Evolutionary conservation across 2,113 vertebrate genomes (phyloP).

Genomic region (Tetraodon nigroviridis): DNA sequence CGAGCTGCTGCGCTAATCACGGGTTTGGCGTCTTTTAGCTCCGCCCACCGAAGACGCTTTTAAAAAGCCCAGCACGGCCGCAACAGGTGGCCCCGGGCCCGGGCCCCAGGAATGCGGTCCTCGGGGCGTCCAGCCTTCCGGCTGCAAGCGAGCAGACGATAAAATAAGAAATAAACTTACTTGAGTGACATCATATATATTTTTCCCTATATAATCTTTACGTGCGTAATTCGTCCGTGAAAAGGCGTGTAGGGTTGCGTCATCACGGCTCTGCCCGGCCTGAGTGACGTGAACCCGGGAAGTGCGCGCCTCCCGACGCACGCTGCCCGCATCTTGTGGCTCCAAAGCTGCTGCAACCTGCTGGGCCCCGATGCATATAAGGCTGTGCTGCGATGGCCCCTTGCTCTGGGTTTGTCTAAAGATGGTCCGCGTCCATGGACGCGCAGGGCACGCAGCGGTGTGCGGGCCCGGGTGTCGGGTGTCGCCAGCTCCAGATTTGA

Average conservation of each 20-base stretch:
- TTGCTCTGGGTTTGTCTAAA: constrained; percentile 57
- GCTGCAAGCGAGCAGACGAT: not conserved
- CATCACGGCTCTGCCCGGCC: not conserved
- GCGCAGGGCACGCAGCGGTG: constrained; percentile 32
- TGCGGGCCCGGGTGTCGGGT: constrained; percentile 50
- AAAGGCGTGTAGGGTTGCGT: not conserved
- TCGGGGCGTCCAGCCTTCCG: not conserved
- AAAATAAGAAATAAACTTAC: not conserved
- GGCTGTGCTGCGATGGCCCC: constrained; percentile 21
- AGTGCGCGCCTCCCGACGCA: not conserved
- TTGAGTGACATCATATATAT: too few relatives aligned
- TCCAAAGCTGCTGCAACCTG: constrained; percentile 14
- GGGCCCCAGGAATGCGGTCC: constrained; percentile 2
- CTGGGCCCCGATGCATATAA: constrained; percentile 51
- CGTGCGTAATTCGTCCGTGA: not conserved
- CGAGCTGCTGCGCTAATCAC: constrained; percentile 28
- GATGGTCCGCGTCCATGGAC: constrained; percentile 46
- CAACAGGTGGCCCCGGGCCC: constrained; percentile 62
- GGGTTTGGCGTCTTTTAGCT: constrained; percentile 45
- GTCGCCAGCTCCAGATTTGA: constrained; percentile 36
- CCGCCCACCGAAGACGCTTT: constrained; percentile 65
- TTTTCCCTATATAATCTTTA: too few relatives aligned
- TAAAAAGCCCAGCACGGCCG: constrained; percentile 59
- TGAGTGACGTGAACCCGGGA: not conserved
- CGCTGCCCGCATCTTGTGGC: constrained; percentile 16